Percentiles rank a stretch among this genome's conserved stretches.
Conservation (phyloP, 2,888 invertebrate species). For the Aspidiotus destructor region DNA sequence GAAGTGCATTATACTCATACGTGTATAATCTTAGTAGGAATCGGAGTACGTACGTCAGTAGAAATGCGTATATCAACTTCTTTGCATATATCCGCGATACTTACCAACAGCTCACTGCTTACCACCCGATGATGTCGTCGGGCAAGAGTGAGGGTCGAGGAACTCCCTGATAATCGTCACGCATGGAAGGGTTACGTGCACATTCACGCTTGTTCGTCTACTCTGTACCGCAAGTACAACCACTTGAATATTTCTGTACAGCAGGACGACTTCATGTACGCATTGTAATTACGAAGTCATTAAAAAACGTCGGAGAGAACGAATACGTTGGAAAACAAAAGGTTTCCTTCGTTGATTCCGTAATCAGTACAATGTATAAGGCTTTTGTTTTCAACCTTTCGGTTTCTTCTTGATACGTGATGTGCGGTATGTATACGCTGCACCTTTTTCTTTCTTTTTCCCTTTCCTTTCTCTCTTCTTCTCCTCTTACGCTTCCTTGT, state of each 20-base stretch:
- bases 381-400: slow-evolving; percentile 29
- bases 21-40: background rate
- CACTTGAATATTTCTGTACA: slow-evolving; percentile 28
- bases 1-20: background rate
- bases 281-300: slow-evolving; percentile 28
- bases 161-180: slow-evolving; percentile 21
- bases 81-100: background rate
- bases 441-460: slow-evolving; percentile 3
- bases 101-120: background rate
- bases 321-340: slow-evolving; percentile 29
- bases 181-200: slow-evolving; percentile 22
- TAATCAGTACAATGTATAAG: slow-evolving; percentile 20
- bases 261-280: background rate
- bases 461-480: background rate
- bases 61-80: background rate
- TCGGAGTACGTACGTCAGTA: background rate
- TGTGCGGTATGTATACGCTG: background rate
- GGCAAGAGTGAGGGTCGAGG: slow-evolving; percentile 1
- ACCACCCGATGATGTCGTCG: background rate
- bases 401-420: slow-evolving; percentile 2
- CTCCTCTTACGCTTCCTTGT: background rate
- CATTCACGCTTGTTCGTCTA: background rate
- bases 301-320: slow-evolving; percentile 23
- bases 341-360: slow-evolving; percentile 26
- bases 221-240: slow-evolving; percentile 21